Conservation (phyloP, 1,140 invertebrate species). For the Diorhabda sublineata region DNA sequence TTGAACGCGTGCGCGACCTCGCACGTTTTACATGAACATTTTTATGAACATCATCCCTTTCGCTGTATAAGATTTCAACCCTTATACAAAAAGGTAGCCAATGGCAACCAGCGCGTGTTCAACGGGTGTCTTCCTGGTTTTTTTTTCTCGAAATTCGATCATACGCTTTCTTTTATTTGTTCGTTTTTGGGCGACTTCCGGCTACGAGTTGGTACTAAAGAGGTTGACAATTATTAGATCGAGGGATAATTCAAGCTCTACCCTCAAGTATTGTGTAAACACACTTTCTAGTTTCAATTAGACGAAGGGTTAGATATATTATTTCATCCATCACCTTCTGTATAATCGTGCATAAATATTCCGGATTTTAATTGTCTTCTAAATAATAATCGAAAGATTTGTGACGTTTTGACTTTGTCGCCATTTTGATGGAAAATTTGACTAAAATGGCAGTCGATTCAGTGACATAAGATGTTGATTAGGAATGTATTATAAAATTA, state of each 20-base stretch:
- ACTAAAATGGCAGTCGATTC: not conserved
- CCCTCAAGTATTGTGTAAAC: slow-evolving; percentile 9
- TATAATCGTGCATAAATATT: too few species aligned
- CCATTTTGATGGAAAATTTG: too few species aligned
- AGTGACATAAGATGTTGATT: slow-evolving; percentile 2
- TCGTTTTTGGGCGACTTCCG: slow-evolving; percentile 29
- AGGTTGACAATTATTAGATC: slow-evolving; percentile 22
- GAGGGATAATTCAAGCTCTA: slow-evolving; percentile 12
- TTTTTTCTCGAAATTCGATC: slow-evolving; percentile 31
- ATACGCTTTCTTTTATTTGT: slow-evolving; percentile 27
- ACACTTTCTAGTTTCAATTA: not conserved
- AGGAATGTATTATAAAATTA: not conserved
- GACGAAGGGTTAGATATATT: not conserved
- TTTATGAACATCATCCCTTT: slow-evolving; percentile 39
- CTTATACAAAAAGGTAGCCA: slow-evolving; percentile 29
- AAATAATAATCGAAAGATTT: too few species aligned
- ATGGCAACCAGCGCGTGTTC: slow-evolving; percentile 28
- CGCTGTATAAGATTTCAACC: slow-evolving; percentile 34
- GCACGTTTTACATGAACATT: slow-evolving; percentile 45
- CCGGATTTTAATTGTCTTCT: too few species aligned
- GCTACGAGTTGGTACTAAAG: slow-evolving; percentile 9
- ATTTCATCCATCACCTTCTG: too few species aligned
- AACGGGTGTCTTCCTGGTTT: slow-evolving; percentile 26
- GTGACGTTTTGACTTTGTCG: too few species aligned
- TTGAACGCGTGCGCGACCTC: slow-evolving; percentile 38